These are phyloP conservation scores for Clusia tigrina DNA, from an alignment of 2,888 invertebrate genomes.

Conservation along the genomic window DNA sequence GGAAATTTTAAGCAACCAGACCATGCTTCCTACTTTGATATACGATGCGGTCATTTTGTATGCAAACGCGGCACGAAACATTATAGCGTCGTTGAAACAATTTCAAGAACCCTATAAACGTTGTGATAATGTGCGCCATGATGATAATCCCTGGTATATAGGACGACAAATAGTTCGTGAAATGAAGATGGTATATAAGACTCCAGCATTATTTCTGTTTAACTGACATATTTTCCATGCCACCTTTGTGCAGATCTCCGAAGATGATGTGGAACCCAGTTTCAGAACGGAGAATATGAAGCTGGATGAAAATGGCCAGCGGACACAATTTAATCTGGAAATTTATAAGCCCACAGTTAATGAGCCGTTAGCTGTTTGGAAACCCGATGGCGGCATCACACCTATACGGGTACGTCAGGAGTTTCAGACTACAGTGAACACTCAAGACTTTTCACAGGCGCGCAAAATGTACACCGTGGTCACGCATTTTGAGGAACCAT, in stretches of 20 bases:
- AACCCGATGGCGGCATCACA: conserved; percentile 51
- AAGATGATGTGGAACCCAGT: conserved; percentile 67
- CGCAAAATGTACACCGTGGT: conserved; percentile 73
- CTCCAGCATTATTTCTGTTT: background rate
- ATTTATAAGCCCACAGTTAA: conserved; percentile 64
- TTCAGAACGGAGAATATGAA: conserved; percentile 71
- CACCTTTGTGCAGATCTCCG: conserved; percentile 68
- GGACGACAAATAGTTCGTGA: conserved; percentile 73
- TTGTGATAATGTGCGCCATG: conserved; percentile 39
- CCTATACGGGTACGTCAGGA: conserved; percentile 39
- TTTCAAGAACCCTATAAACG: conserved; percentile 47
- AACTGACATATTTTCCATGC: no score
- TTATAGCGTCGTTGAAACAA: conserved; percentile 48
- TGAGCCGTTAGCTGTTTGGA: conserved; percentile 64
- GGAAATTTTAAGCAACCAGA: conserved; percentile 60
- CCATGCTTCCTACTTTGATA: conserved; percentile 78
- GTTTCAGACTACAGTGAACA: conserved; percentile 31
- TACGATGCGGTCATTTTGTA: conserved; percentile 94
- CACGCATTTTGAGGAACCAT: conserved; percentile 79
- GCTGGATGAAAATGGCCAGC: conserved; percentile 69
- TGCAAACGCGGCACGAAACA: conserved; percentile 70
- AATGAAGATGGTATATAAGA: conserved; percentile 68
- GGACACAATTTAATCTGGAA: conserved; percentile 66
- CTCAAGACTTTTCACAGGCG: conserved; percentile 68
- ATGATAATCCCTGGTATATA: conserved; percentile 63